A percentile compares a stretch with the other conserved stretches of the same genome.
phyloP scores from a whole-genome alignment of 2,888 invertebrate species.

The Halictus quadricinctus region DNA sequence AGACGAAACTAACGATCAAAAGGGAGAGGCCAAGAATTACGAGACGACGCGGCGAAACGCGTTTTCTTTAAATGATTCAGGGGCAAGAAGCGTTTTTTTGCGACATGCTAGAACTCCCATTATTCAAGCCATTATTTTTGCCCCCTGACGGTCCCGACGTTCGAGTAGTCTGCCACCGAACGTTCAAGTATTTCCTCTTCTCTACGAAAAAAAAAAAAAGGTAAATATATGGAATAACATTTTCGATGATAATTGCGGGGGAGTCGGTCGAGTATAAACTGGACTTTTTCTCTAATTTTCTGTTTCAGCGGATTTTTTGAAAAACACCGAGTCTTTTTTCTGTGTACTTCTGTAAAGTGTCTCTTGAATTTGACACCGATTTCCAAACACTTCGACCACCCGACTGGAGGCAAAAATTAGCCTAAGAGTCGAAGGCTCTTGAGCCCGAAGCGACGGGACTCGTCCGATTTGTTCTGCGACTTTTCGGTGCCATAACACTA shows the following conservation, averaged over 20 bases:
- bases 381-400: too few species aligned
- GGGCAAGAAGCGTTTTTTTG: not conserved
- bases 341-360: too few species aligned
- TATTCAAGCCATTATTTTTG: constrained; percentile 13
- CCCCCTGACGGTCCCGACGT: not conserved
- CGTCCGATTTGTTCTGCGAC: too few species aligned
- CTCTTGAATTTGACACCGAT: too few species aligned
- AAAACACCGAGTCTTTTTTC: not conserved
- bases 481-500: too few species aligned
- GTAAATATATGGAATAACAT: not conserved
- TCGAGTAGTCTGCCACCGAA: constrained; percentile 2
- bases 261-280: not conserved
- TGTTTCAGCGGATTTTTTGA: not conserved
- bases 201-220: not conserved
- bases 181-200: not conserved
- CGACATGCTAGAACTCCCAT: not conserved
- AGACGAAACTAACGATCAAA: constrained; percentile 52
- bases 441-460: too few species aligned
- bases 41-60: constrained; percentile 13
- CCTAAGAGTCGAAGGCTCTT: too few species aligned
- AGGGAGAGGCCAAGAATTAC: constrained; percentile 39
- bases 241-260: not conserved
- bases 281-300: not conserved
- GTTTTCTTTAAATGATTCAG: constrained; percentile 1
- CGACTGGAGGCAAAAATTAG: too few species aligned